Conservation (phyloP, 92 coral and sea anemone species). For the Siderastrea siderea region DNA sequence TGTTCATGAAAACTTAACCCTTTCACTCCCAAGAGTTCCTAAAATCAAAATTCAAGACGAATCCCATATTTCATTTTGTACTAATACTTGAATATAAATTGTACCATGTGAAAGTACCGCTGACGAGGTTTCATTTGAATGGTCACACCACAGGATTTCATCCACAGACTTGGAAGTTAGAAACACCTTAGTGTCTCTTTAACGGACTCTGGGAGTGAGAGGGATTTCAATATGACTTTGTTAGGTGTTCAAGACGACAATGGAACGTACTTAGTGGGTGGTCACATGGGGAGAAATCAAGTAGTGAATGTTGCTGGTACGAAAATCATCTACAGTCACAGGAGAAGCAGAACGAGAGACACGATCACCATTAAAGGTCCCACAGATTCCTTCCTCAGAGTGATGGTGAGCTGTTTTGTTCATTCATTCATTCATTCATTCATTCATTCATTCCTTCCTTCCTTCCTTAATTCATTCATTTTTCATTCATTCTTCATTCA, state of each 20-base stretch:
- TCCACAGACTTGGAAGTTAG: not conserved
- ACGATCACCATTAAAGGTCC: not conserved
- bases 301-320: not conserved
- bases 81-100: too few species aligned
- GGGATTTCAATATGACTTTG: not conserved
- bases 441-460: not conserved
- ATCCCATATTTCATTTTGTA: too few species aligned
- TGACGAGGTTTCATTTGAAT: too few species aligned
- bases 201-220: too few species aligned
- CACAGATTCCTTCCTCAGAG: not conserved
- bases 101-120: too few species aligned
- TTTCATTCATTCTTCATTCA: too few species aligned
- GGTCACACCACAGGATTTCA: too few species aligned
- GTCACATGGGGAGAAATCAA: not conserved
- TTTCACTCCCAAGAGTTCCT: too few species aligned
- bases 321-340: not conserved
- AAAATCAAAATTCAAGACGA: too few species aligned
- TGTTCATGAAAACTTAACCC: too few species aligned
- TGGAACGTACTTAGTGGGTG: conserved; percentile 22
- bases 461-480: too few species aligned
- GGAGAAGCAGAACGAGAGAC: not conserved
- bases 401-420: not conserved
- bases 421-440: not conserved
- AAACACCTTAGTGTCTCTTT: too few species aligned
- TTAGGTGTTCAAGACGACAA: conserved; percentile 17